Evolutionary conservation across 2,113 vertebrate species (phyloP), one percentile per base, ranked within the genome.

Genomic region (Poecile atricapillus): DNA sequence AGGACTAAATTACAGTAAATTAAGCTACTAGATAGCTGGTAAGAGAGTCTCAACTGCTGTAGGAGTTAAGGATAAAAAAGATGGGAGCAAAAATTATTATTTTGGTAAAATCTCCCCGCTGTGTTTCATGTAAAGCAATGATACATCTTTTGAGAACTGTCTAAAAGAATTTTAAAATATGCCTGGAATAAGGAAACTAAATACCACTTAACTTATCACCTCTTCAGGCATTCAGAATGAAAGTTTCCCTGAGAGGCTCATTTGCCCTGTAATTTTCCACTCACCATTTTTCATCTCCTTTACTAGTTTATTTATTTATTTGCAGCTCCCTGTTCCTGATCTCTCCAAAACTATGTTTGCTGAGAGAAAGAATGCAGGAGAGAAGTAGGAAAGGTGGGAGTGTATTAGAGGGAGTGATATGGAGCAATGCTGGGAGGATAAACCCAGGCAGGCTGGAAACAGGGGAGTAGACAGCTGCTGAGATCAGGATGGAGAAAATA

Each of bases 1-100:
- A 91, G 47, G 67, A 90, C 33, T 62, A 95, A 94, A 90, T 95
- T 88, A 92, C 24, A 71, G 22, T 74, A 92, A 92, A 91, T 90
- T 70, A 89, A 92, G 39, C 27, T 71, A 63, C 67, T 82, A 60
- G 64, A 83, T 94, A 67, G 52, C 50, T 75, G 39, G 14, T 88
- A 81, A 73, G 69, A 90, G 59, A 93, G n/a, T 79, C 58, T 91
- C 77, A 89, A 39, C 58, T 41, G 46, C 46, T 83, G 69, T 46
- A 76, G 62, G 78, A 90, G 39, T 69, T 79, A 69, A 35, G 27
- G 37, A 83, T 16, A 85, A 70, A 50, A 25, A 69, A 89, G 30
- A 82, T 64, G 31, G 35, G 35, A 89, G 16, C 4, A 85, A 92
- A 80, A 83, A 62, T 58, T 58, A 93, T 41, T 91, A 37, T 87